phyloP scores from a whole-genome alignment of 2,113 vertebrate species.

The Verasper variegatus region DNA sequence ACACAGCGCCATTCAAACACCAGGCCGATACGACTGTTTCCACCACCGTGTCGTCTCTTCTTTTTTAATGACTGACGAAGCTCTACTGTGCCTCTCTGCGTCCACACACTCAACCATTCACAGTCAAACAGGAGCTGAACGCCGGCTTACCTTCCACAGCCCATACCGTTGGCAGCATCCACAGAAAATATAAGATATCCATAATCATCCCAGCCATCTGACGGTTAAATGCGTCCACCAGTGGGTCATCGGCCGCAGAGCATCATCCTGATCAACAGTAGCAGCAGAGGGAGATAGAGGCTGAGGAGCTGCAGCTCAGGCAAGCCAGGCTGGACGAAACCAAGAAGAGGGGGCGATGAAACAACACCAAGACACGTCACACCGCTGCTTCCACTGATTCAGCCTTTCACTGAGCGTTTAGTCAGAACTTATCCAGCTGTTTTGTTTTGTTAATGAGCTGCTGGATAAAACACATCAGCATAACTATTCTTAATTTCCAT shows the following conservation, averaged over 20 bases:
- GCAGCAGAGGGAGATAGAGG: constrained; percentile 34
- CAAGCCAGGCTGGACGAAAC: constrained; percentile 70
- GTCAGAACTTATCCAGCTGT: too few species aligned
- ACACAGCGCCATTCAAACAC: too few species aligned
- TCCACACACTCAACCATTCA: neutral
- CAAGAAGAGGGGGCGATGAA: constrained; percentile 40
- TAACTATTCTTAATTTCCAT: too few species aligned
- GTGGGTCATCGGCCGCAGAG: constrained; percentile 44
- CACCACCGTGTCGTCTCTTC: too few species aligned
- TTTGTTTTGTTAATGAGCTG: too few species aligned
- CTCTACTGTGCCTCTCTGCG: neutral
- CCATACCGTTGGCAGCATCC: constrained; percentile 74
- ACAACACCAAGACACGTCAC: neutral
- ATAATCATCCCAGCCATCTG: constrained; percentile 63
- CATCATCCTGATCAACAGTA: neutral
- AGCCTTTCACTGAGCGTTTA: neutral
- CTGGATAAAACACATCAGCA: too few species aligned
- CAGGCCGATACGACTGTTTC: too few species aligned
- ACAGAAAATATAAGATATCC: constrained; percentile 74
- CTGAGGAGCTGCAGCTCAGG: constrained; percentile 36
- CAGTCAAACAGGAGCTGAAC: neutral
- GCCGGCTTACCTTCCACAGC: constrained; percentile 80
- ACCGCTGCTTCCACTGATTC: neutral
- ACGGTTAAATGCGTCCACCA: constrained; percentile 61
- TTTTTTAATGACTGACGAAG: too few species aligned